A percentile compares a stretch with the other conserved stretches of the same genome.
Evolutionary conservation across 2,113 vertebrate species (phyloP).

Genomic region (Atlantisia rogersi): DNA sequence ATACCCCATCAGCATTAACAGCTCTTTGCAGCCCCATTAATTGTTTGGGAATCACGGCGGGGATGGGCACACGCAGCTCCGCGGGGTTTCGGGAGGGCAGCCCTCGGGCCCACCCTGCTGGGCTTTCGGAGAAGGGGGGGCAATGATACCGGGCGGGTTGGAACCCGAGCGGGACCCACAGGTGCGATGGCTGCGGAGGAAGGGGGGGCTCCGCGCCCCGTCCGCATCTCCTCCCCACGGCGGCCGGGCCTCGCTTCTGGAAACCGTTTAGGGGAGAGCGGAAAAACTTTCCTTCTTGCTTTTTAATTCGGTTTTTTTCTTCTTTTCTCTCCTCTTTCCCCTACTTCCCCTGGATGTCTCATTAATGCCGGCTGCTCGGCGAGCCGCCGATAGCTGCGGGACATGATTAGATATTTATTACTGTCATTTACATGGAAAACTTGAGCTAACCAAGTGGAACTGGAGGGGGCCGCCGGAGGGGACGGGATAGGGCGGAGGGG

Average conservation of each 20-base stretch:
- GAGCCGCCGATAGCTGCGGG: constrained; percentile 76
- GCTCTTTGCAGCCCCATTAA: constrained; percentile 24
- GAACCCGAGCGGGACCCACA: neutral
- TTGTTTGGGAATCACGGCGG: constrained; percentile 17
- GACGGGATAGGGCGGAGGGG: neutral
- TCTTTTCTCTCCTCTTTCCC: no score
- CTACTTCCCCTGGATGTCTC: constrained; percentile 37
- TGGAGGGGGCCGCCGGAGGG: constrained; percentile 52
- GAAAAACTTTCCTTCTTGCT: neutral
- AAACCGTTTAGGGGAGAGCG: neutral
- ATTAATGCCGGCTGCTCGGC: constrained; percentile 68
- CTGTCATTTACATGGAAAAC: constrained; percentile 79
- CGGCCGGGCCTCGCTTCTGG: neutral
- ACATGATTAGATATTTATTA: constrained; percentile 94
- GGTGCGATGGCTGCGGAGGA: neutral
- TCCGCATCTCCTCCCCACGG: no score
- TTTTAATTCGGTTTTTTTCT: neutral
- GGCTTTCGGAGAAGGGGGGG: neutral
- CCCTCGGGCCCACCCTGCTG: neutral
- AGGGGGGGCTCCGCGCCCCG: neutral
- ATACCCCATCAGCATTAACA: constrained; percentile 9
- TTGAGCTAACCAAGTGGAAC: constrained; percentile 81
- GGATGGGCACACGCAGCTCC: neutral
- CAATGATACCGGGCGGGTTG: neutral
- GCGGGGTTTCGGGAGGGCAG: neutral